Conservation (phyloP, 1,140 invertebrate species). For the Leptopilina clavipes region DNA sequence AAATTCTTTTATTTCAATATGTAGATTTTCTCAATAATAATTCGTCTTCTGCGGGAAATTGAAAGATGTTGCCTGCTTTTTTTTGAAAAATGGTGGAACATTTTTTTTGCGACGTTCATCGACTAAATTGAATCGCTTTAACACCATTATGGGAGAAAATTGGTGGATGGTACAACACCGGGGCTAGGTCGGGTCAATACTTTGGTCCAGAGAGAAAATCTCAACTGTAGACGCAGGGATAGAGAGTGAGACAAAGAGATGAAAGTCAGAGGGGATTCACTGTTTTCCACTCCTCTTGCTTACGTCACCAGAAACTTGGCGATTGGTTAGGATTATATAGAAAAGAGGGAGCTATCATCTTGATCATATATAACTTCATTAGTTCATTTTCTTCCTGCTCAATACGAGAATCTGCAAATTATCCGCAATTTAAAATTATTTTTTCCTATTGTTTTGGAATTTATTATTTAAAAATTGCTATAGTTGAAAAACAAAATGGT, state of each 20-base stretch:
- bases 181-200: slow-evolving; percentile 22
- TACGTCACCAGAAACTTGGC: slow-evolving; percentile 49
- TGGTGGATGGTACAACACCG: slow-evolving; percentile 23
- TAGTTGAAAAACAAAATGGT: too few relatives aligned
- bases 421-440: too few relatives aligned
- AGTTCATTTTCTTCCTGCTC: too few relatives aligned
- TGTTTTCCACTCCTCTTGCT: slow-evolving; percentile 31
- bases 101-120: slow-evolving; percentile 26
- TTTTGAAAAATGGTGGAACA: background rate
- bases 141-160: slow-evolving; percentile 7
- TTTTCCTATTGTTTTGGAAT: too few relatives aligned
- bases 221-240: slow-evolving; percentile 21
- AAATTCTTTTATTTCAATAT: background rate
- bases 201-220: slow-evolving; percentile 21
- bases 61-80: background rate
- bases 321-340: slow-evolving; percentile 46
- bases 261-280: slow-evolving; percentile 7
- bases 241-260: slow-evolving; percentile 27
- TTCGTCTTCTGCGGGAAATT: background rate
- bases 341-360: background rate
- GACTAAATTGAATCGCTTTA: slow-evolving; percentile 32
- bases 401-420: too few relatives aligned
- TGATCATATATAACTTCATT: background rate
- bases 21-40: background rate
- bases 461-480: too few relatives aligned